Conservation (phyloP, 2,797 vertebrate species). For the Miichthys miiuy region DNA sequence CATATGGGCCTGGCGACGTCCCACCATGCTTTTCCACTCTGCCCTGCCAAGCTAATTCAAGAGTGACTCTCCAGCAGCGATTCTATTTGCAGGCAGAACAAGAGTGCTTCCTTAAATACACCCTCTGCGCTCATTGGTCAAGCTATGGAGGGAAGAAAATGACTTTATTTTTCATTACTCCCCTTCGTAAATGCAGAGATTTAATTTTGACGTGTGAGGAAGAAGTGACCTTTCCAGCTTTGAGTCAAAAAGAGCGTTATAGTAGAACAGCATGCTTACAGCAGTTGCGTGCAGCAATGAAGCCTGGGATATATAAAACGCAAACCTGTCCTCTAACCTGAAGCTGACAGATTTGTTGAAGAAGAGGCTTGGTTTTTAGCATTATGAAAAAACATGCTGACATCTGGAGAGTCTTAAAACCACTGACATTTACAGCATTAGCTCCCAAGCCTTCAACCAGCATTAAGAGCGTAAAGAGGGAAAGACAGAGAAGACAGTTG, state of each 20-base stretch:
- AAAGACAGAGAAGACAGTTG: conserved; percentile 47
- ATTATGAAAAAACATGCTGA: conserved; percentile 49
- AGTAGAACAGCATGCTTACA: conserved; percentile 1
- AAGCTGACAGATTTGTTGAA: conserved; percentile 57
- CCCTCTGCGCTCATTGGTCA: conserved; percentile 70
- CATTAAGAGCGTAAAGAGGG: conserved; percentile 53
- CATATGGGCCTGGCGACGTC: conserved; percentile 84
- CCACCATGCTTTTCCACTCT: conserved; percentile 84
- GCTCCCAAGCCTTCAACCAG: conserved; percentile 63
- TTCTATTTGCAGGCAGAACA: conserved; percentile 81
- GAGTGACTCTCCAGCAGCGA: conserved; percentile 82
- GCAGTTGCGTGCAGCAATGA: conserved; percentile 4
- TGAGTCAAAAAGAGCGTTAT: conserved; percentile 7
- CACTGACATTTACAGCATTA: conserved; percentile 72
- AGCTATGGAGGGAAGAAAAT: conserved; percentile 30
- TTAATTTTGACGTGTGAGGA: conserved; percentile 37
- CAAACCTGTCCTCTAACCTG: conserved; percentile 45
- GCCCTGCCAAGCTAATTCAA: conserved; percentile 86
- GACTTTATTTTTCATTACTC: conserved; percentile 17
- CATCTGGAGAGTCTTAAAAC: conserved; percentile 74
- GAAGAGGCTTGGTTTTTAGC: conserved; percentile 41
- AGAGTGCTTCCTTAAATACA: conserved; percentile 81
- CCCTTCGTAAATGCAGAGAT: conserved; percentile 46
- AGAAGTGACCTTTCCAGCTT: conserved; percentile 40
- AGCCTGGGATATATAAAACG: conserved; percentile 11